These are phyloP conservation scores for Diadegma fenestrale DNA, from an alignment of 2,888 invertebrate genomes.

Conservation along the genomic window DNA sequence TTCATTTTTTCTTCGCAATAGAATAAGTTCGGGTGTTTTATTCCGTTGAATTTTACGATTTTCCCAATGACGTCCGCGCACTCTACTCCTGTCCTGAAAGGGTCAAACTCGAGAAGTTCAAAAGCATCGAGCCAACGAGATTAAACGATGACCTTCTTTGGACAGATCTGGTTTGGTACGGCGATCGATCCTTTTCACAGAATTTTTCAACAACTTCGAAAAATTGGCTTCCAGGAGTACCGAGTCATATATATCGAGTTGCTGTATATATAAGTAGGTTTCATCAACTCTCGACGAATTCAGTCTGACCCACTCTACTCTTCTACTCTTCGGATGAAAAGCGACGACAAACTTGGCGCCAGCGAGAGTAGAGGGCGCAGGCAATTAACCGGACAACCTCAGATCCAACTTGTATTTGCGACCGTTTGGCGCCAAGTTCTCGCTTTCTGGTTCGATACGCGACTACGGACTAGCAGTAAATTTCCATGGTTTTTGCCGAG, in stretches of 20 bases:
- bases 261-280: slow-evolving; percentile 17
- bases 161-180: slow-evolving; percentile 28
- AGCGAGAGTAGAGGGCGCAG: slow-evolving; percentile 32
- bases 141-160: slow-evolving; percentile 48
- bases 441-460: slow-evolving; percentile 36
- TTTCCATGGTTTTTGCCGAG: slow-evolving; percentile 34
- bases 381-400: slow-evolving; percentile 61
- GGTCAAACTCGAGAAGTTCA: slow-evolving; percentile 39
- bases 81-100: slow-evolving; percentile 1
- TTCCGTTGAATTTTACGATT: slow-evolving; percentile 13
- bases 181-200: slow-evolving; percentile 40
- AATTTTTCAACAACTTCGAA: slow-evolving; percentile 22
- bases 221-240: slow-evolving; percentile 24
- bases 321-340: slow-evolving; percentile 48
- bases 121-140: slow-evolving; percentile 32
- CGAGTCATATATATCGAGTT: neutral
- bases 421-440: slow-evolving; percentile 60
- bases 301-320: slow-evolving; percentile 36
- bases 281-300: slow-evolving; percentile 32
- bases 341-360: slow-evolving; percentile 62
- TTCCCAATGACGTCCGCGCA: slow-evolving; percentile 13
- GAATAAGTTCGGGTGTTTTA: slow-evolving; percentile 3
- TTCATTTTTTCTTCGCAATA: slow-evolving; percentile 17
- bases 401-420: slow-evolving; percentile 51
- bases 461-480: slow-evolving; percentile 16